Conservation (phyloP, 2,113 vertebrate genomes). For the Pyrgilauda ruficollis region DNA sequence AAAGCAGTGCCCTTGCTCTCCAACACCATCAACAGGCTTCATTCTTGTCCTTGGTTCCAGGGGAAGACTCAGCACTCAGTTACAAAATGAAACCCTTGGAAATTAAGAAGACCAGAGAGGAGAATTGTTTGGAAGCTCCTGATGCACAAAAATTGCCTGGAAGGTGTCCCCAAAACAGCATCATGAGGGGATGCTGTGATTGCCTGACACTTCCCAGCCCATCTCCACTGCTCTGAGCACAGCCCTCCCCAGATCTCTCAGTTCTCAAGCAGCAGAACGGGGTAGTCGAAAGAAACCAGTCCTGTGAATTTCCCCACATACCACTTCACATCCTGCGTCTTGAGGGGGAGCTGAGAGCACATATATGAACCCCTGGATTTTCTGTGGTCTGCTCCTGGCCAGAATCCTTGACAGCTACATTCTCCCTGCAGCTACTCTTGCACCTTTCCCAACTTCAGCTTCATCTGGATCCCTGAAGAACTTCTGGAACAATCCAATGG, state of each 20-base stretch:
- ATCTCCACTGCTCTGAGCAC: background rate
- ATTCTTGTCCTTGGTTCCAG: background rate
- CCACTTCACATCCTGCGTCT: conserved; percentile 46
- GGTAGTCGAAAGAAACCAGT: background rate
- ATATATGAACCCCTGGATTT: background rate
- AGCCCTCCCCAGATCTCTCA: background rate
- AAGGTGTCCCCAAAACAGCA: background rate
- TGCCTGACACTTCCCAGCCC: background rate
- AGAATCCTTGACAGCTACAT: background rate
- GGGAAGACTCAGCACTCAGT: background rate
- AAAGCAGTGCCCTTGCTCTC: background rate
- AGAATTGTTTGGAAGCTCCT: background rate
- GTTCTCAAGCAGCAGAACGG: background rate
- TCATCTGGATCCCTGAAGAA: background rate
- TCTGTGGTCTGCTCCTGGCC: background rate
- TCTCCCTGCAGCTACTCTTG: background rate
- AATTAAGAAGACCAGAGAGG: background rate
- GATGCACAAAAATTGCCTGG: background rate
- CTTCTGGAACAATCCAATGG: background rate
- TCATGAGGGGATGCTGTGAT: background rate
- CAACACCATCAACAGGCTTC: background rate
- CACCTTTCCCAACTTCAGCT: background rate
- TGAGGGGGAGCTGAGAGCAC: conserved; percentile 59
- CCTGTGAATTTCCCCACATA: background rate
- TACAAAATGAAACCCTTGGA: background rate